Evolutionary conservation across 1,140 invertebrate species (phyloP).

Genomic region (Nephila pilipes): DNA sequence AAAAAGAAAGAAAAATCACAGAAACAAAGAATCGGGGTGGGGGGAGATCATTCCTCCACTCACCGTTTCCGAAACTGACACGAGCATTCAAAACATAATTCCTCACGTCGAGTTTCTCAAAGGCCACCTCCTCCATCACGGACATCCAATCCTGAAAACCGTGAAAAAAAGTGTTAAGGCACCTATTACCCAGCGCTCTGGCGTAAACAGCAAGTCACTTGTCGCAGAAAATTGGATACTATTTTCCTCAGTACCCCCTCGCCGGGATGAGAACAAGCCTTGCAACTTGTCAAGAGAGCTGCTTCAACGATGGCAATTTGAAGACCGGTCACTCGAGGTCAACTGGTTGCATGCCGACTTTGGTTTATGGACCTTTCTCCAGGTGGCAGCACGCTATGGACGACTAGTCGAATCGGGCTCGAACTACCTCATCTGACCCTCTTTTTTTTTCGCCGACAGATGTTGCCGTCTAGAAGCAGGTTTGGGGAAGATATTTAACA

Average conservation of each 20-base stretch:
- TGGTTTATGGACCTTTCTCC: constrained; percentile 2
- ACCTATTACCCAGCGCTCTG: not conserved
- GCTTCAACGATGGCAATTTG: not conserved
- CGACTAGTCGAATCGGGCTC: constrained; percentile 7
- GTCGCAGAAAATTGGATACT: constrained; percentile 23
- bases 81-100: constrained; percentile 3
- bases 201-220: constrained; percentile 53
- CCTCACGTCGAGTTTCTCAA: not conserved
- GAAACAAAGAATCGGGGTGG: not conserved
- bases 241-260: constrained; percentile 39
- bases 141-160: constrained; percentile 55
- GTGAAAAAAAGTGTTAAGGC: constrained; percentile 37
- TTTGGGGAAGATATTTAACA: not conserved
- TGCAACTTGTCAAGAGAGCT: not conserved
- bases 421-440: constrained; percentile 49
- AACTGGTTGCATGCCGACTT: constrained; percentile 56
- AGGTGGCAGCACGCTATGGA: constrained; percentile 63
- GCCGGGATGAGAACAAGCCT: not conserved
- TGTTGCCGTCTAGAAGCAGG: constrained; percentile 55
- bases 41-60: not conserved
- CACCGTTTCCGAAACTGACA: not conserved
- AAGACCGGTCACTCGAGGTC: constrained; percentile 64
- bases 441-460: constrained; percentile 41
- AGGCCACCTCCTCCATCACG: not conserved
- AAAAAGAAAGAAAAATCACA: too few species aligned